A percentile compares a stretch with the other conserved stretches of the same genome.
Conservation (phyloP, 2,113 vertebrate species). For the Lagopus leucura region DNA sequence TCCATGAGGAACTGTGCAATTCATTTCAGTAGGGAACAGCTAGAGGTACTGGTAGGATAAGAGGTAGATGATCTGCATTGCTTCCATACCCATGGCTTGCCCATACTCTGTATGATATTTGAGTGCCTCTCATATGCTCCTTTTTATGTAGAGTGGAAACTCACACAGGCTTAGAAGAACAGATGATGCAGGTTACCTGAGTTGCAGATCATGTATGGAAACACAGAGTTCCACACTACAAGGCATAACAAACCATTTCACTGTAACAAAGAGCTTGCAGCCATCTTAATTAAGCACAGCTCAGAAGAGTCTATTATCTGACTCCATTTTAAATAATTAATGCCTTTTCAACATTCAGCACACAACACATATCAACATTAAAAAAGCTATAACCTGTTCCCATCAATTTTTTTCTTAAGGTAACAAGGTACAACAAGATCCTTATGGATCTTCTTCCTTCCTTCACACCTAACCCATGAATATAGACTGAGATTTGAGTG, state of each 20-base stretch:
- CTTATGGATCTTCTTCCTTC: fast-evolving
- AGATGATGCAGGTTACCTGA: neutral
- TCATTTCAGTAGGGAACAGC: neutral
- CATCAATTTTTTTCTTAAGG: neutral
- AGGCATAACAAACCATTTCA: neutral
- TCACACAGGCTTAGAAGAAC: neutral
- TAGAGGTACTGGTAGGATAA: neutral
- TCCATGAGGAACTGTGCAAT: neutral
- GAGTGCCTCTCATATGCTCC: neutral
- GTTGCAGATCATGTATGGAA: fast-evolving
- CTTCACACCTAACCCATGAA: neutral
- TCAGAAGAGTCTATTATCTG: neutral
- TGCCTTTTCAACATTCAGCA: neutral
- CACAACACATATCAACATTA: neutral
- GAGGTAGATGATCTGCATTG: fast-evolving
- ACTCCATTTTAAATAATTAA: neutral
- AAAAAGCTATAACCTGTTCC: neutral
- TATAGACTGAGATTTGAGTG: neutral
- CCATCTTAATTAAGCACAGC: neutral
- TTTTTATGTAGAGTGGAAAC: neutral
- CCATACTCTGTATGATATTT: neutral
- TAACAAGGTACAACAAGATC: neutral
- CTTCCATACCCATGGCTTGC: neutral
- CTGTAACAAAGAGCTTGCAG: neutral
- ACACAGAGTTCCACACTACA: neutral